Evolutionary conservation across 2,888 invertebrate species (phyloP), one percentile per base, ranked within the genome.

Genomic region (Nymphalis c-album): DNA sequence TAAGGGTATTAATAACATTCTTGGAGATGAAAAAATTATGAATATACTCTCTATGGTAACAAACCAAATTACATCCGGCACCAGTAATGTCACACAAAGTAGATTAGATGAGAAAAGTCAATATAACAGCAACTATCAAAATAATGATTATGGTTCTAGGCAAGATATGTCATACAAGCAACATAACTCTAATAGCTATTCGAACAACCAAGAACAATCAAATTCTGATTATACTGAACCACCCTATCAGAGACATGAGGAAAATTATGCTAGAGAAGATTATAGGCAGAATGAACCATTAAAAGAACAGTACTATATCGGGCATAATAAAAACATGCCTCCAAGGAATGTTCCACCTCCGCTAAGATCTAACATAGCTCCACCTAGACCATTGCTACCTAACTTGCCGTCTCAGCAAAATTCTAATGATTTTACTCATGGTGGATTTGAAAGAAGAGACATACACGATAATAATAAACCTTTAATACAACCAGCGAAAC

Each of bases 11-110:
- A 94, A 94, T 77, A 92, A 87, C 69, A 94, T 95, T 73, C 86
- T 95, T 59, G 94, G 94, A 17, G 94, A 95, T 89, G 93, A 93
- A 75, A 94, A 94, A 81, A 89, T 95, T 64, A 88, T 94, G 85
- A 94, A 92, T 76, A 94, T 94, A 76, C 83, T 95, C 31, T 93
- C 93, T 31, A 87, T 90, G 81, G 86, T 92, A 60, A 76, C 82
- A 69, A 82, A 75, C 51, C 80, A 77, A 75, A 78, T 55, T 18
- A 58, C 67, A 16, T 13, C 46, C 26, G 50, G 31, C 62, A 68
- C 47, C 13, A 40, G 35, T 61, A 64, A 61, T 35, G 20, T 17
- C 20, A 66, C 63, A 59, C 57, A 57, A 18, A 40, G 40, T 20
- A 40, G 57, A n/a, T 35, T 55, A 55, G 40, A 59, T 64, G 58